Percentiles rank a stretch among this genome's conserved stretches.
Conservation (phyloP, 2,797 vertebrate species). For the Sebastes diaconus region DNA sequence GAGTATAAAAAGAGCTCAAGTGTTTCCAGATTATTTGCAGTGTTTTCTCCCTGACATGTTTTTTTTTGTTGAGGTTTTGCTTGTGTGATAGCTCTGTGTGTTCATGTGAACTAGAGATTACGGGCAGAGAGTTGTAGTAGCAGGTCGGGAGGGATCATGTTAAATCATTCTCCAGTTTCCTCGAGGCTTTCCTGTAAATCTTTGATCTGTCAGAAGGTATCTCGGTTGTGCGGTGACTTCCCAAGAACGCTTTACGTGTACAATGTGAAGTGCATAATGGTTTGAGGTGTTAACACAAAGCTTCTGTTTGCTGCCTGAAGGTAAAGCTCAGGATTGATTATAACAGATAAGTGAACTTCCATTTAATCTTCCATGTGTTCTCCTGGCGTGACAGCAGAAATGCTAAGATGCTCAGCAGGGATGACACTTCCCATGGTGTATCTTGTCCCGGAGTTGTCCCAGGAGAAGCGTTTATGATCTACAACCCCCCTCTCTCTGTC, state of each 20-base stretch:
- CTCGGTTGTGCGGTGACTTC: background rate
- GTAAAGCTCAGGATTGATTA: slow-evolving; percentile 18
- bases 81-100: slow-evolving; percentile 23
- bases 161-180: slow-evolving; percentile 8
- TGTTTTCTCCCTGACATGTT: slow-evolving; percentile 67
- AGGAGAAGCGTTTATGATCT: slow-evolving; percentile 54
- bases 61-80: slow-evolving; percentile 48
- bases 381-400: slow-evolving; percentile 47
- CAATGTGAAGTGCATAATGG: slow-evolving; percentile 7
- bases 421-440: slow-evolving; percentile 57
- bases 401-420: slow-evolving; percentile 25
- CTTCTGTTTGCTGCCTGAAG: slow-evolving; percentile 19
- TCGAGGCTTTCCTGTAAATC: slow-evolving; percentile 15
- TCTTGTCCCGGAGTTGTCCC: slow-evolving; percentile 59
- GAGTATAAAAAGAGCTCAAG: slow-evolving; percentile 75
- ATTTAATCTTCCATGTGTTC: slow-evolving; percentile 1
- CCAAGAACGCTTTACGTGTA: background rate
- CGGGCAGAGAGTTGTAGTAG: slow-evolving; percentile 27
- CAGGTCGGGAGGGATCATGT: slow-evolving; percentile 32
- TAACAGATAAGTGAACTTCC: slow-evolving; percentile 14
- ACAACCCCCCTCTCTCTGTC: slow-evolving; percentile 28
- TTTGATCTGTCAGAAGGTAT: slow-evolving; percentile 35
- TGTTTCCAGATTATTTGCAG: slow-evolving; percentile 82
- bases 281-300: slow-evolving; percentile 24
- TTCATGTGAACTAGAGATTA: slow-evolving; percentile 49